Conservation (phyloP, 2,797 vertebrate genomes). For the Diceros bicornis region DNA sequence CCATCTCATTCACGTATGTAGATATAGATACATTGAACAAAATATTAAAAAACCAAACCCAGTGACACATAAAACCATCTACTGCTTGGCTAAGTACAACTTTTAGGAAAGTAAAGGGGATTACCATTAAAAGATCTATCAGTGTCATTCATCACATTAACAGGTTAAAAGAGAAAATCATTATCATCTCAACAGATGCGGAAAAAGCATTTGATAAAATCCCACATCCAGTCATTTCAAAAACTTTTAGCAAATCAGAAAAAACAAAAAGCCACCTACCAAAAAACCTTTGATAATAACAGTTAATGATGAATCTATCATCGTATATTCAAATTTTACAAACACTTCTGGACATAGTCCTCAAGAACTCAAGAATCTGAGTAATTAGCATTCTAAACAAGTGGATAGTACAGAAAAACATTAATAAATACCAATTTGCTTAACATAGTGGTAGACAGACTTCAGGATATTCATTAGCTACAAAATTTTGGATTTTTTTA, state of each 20-base stretch:
- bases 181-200: background rate
- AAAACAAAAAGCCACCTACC: background rate
- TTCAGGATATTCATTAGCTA: conserved; percentile 78
- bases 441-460: conserved; percentile 79
- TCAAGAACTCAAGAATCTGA: background rate
- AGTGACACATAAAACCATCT: background rate
- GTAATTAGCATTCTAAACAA: background rate
- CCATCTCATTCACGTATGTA: background rate
- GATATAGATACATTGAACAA: background rate
- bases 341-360: background rate
- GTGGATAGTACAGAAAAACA: background rate
- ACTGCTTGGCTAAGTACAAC: background rate
- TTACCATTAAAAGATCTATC: background rate
- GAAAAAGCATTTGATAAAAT: background rate
- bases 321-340: background rate
- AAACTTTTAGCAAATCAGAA: background rate
- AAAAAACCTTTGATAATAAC: background rate
- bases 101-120: background rate
- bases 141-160: background rate
- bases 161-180: background rate
- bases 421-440: conserved; percentile 73
- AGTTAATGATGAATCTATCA: background rate
- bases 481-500: conserved; percentile 41
- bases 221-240: background rate
- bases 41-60: background rate